phyloP scores from a whole-genome alignment of 1,140 invertebrate genomes.

The Steinernema khuongi region DNA sequence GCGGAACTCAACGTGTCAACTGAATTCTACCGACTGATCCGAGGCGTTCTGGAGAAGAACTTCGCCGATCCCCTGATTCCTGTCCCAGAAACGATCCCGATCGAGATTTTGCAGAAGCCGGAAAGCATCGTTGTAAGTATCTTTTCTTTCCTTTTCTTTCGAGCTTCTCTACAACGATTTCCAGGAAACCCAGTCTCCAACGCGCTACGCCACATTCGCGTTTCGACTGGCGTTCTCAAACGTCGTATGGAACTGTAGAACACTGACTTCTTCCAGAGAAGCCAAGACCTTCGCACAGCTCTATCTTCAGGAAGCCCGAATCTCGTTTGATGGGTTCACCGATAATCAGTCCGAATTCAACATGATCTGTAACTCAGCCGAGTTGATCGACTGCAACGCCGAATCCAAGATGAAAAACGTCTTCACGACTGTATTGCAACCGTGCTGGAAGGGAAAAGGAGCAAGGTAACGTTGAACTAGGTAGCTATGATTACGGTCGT shows the following conservation, averaged over 20 bases:
- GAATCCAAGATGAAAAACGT: slow-evolving; percentile 72
- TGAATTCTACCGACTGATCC: slow-evolving; percentile 78
- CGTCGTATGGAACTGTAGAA: slow-evolving; percentile 70
- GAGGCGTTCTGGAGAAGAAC: slow-evolving; percentile 81
- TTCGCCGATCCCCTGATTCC: slow-evolving; percentile 81
- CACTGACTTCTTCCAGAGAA: slow-evolving; percentile 74
- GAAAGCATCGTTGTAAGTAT: background rate
- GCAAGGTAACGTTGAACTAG: slow-evolving; percentile 74
- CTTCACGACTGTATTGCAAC: slow-evolving; percentile 81
- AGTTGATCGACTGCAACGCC: slow-evolving; percentile 59
- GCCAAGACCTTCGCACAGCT: slow-evolving; percentile 38
- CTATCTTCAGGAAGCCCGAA: slow-evolving; percentile 40
- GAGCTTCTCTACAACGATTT: slow-evolving; percentile 18
- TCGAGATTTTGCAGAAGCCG: slow-evolving; percentile 41
- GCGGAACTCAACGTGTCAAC: slow-evolving; percentile 76
- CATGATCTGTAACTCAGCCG: slow-evolving; percentile 47
- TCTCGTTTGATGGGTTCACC: slow-evolving; percentile 48
- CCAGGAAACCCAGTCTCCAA: slow-evolving; percentile 14
- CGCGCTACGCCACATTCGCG: slow-evolving; percentile 46
- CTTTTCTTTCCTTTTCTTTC: slow-evolving; percentile 1
- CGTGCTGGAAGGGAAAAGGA: slow-evolving; percentile 65
- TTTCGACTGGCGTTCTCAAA: slow-evolving; percentile 44
- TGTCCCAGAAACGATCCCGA: slow-evolving; percentile 52
- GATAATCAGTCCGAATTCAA: slow-evolving; percentile 50
- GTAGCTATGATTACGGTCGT: background rate